These are phyloP conservation scores for Dolichomitus sp. DNA, from an alignment of 2,888 invertebrate genomes.

Conservation along the genomic window DNA sequence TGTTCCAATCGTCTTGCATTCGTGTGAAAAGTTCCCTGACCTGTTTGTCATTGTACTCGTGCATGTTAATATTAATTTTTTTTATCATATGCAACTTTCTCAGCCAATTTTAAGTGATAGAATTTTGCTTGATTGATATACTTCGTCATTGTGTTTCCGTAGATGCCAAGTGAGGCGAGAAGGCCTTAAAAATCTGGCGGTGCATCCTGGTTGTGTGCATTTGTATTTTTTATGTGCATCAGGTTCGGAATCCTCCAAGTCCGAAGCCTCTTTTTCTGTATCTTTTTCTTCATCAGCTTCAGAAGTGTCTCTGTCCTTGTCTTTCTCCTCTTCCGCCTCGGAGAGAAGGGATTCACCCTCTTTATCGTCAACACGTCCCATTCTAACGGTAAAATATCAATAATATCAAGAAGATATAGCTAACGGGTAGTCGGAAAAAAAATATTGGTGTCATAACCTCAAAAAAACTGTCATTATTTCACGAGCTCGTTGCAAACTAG, in stretches of 20 bases:
- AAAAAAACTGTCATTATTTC: neutral
- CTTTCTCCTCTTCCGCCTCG: slow-evolving; percentile 51
- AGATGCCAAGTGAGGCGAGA: slow-evolving; percentile 88
- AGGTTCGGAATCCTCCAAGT: slow-evolving; percentile 20
- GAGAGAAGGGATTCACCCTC: slow-evolving; percentile 39
- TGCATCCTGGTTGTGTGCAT: slow-evolving; percentile 87
- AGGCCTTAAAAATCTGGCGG: slow-evolving; percentile 87
- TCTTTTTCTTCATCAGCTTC: slow-evolving; percentile 47
- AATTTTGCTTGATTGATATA: too few relatives aligned
- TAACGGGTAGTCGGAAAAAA: neutral
- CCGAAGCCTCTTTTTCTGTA: slow-evolving; percentile 51
- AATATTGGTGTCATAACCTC: slow-evolving; percentile 2
- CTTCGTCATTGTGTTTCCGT: slow-evolving; percentile 88
- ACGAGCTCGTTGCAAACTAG: too few relatives aligned
- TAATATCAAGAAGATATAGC: neutral
- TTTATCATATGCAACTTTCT: neutral
- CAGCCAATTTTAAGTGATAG: neutral
- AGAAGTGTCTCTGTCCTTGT: slow-evolving; percentile 46
- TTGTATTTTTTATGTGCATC: slow-evolving; percentile 80
- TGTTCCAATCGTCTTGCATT: slow-evolving; percentile 64
- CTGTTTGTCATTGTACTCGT: slow-evolving; percentile 22
- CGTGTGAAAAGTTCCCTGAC: slow-evolving; percentile 53
- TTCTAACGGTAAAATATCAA: slow-evolving; percentile 37
- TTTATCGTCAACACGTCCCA: slow-evolving; percentile 57
- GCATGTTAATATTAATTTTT: neutral